These are phyloP conservation scores for Melangyna quadrimaculata DNA, from an alignment of 2,888 invertebrate species.

Conservation along the genomic window DNA sequence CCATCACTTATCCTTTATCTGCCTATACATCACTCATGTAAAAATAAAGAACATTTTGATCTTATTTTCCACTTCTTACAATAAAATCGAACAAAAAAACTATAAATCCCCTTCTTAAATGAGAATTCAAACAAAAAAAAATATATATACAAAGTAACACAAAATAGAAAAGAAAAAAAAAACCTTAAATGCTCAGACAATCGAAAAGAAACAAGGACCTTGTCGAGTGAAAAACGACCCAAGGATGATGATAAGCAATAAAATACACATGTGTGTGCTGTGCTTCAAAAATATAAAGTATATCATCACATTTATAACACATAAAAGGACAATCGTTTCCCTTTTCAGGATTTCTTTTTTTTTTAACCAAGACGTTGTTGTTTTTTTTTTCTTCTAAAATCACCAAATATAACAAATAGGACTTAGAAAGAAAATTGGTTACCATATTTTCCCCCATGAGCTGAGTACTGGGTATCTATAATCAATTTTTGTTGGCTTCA, in stretches of 20 bases:
- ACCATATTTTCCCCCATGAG: background rate
- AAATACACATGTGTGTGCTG: slow-evolving; percentile 71
- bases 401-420: slow-evolving; percentile 31
- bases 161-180: slow-evolving; percentile 33
- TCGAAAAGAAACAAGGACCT: slow-evolving; percentile 62
- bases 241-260: slow-evolving; percentile 69
- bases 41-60: slow-evolving; percentile 8
- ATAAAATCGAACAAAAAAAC: slow-evolving; percentile 9
- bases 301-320: slow-evolving; percentile 71
- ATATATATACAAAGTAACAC: slow-evolving; percentile 11
- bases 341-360: slow-evolving; percentile 19
- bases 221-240: slow-evolving; percentile 66
- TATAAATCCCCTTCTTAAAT: slow-evolving; percentile 61
- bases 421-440: background rate
- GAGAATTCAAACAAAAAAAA: slow-evolving; percentile 46
- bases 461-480: no score
- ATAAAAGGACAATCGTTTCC: slow-evolving; percentile 68
- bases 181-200: slow-evolving; percentile 67
- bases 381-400: slow-evolving; percentile 5
- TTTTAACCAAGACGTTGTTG: slow-evolving; percentile 8
- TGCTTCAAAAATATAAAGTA: slow-evolving; percentile 70
- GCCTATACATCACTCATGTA: background rate
- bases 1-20: background rate
- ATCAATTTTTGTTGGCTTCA: no score
- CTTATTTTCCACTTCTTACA: slow-evolving; percentile 5